Evolutionary conservation across 2,797 vertebrate genomes (phyloP).

Genomic region (Eulemur coronatus): DNA sequence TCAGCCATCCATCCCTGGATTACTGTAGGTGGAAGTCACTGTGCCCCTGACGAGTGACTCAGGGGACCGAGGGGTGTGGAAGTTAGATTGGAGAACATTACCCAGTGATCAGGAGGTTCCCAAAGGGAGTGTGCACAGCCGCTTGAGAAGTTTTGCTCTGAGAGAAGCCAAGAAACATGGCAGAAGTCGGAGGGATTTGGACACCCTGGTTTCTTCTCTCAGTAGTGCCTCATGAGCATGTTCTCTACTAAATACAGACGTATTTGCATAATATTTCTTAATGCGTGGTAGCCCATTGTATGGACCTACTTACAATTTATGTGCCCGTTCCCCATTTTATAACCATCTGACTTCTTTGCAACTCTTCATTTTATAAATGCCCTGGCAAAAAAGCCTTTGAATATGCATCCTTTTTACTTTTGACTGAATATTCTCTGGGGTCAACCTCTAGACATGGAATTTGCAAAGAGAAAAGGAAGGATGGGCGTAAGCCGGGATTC

Average conservation of each 20-base stretch:
- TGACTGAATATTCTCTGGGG: not conserved
- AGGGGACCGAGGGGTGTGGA: accelerated
- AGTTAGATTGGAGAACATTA: not conserved
- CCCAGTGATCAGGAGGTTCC: not conserved
- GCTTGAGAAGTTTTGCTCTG: not conserved
- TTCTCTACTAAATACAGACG: not conserved
- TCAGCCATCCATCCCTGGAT: not conserved
- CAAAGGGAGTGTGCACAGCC: accelerated
- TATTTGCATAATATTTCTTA: not conserved
- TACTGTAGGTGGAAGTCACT: not conserved
- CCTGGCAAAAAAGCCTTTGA: not conserved
- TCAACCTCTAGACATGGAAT: not conserved
- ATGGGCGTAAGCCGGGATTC: not conserved
- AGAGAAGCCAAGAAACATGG: not conserved
- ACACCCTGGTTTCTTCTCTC: not conserved
- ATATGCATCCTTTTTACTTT: not conserved
- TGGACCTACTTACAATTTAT: not conserved
- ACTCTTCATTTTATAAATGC: not conserved
- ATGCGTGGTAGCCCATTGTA: accelerated
- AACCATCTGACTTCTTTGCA: not conserved
- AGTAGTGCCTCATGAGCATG: not conserved
- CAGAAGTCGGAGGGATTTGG: not conserved
- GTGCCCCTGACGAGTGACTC: not conserved
- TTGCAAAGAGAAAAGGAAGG: not conserved
- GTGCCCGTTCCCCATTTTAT: not conserved